Conservation (phyloP, 2,888 invertebrate genomes). For the Apamea sordens region DNA sequence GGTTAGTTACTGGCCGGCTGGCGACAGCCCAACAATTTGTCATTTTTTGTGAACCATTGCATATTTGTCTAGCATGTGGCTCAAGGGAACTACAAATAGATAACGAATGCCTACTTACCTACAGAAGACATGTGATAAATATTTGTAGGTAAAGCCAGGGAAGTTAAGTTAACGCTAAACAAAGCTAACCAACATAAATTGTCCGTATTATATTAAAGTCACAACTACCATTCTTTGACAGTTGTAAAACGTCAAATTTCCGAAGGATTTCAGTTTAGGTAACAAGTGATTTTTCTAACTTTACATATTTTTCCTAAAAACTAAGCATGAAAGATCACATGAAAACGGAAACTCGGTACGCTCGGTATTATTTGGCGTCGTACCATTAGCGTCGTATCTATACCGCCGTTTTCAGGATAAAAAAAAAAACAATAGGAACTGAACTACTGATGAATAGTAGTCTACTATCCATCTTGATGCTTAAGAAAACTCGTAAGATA, state of each 20-base stretch:
- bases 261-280: too few species aligned
- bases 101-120: neutral
- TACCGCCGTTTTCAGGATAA: too few species aligned
- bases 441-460: too few species aligned
- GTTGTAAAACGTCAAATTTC: neutral
- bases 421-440: too few species aligned
- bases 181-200: neutral
- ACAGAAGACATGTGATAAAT: neutral
- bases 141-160: neutral
- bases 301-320: neutral
- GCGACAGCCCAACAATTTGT: slow-evolving; percentile 65
- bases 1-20: slow-evolving; percentile 57
- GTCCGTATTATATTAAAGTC: neutral
- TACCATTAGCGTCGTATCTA: too few species aligned
- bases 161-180: too few species aligned
- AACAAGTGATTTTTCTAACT: neutral
- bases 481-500: too few species aligned
- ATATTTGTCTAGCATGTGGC: slow-evolving; percentile 44
- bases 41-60: slow-evolving; percentile 60
- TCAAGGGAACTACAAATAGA: slow-evolving; percentile 60
- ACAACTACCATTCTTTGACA: neutral
- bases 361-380: too few species aligned
- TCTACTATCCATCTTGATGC: too few species aligned
- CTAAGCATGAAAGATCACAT: neutral
- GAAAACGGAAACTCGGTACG: too few species aligned